phyloP scores from a whole-genome alignment of 2,888 invertebrate species.

The Steromphala cineraria region DNA sequence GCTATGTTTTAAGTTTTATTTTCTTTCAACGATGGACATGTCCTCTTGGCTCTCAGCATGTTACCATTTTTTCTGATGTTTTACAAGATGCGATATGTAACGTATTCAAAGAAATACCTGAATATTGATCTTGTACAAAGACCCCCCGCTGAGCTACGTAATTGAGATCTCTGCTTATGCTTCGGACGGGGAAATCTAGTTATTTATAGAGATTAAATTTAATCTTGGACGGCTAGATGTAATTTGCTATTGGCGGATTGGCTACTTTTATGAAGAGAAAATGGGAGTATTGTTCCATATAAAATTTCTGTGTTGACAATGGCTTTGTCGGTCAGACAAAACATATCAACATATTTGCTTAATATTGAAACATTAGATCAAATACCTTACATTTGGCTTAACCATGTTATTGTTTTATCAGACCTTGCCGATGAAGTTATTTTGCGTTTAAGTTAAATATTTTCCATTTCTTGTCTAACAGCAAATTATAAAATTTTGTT shows the following conservation, averaged over 20 bases:
- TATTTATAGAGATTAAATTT: slow-evolving; percentile 21
- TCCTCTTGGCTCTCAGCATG: neutral
- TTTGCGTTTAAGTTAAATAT: too few relatives aligned
- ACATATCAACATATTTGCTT: too few relatives aligned
- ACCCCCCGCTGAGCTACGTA: neutral
- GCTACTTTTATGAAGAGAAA: neutral
- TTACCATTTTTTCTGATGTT: neutral
- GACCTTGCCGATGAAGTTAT: too few relatives aligned
- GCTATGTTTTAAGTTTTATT: slow-evolving; percentile 4
- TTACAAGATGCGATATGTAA: slow-evolving; percentile 1
- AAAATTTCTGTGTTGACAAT: too few relatives aligned
- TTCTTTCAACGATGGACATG: neutral
- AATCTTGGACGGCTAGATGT: neutral
- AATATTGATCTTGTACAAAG: slow-evolving; percentile 14
- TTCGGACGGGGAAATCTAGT: slow-evolving; percentile 5
- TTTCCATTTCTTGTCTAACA: too few relatives aligned
- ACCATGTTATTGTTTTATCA: too few relatives aligned
- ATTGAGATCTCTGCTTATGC: neutral
- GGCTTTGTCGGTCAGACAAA: too few relatives aligned
- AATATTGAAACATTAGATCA: too few relatives aligned
- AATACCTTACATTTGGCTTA: too few relatives aligned
- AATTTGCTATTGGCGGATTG: neutral
- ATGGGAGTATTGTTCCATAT: too few relatives aligned
- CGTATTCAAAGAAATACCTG: neutral
- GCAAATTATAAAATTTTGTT: too few relatives aligned